Conservation (phyloP, 2,113 vertebrate species). For the Turnix velox region DNA sequence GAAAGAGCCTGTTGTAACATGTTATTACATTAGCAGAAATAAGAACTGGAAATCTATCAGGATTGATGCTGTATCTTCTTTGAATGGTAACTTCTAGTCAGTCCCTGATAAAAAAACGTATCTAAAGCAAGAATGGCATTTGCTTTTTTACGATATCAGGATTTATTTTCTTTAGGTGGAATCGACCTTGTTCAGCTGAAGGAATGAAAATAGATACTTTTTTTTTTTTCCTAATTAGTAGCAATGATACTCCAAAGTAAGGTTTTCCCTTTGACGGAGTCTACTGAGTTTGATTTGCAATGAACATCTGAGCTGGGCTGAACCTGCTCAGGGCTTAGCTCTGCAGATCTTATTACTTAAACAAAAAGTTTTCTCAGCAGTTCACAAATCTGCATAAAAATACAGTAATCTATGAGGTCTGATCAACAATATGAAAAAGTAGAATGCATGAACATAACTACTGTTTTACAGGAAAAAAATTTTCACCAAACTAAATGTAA, state of each 20-base stretch:
- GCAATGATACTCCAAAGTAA: background rate
- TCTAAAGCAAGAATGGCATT: background rate
- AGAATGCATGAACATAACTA: background rate
- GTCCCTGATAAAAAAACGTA: background rate
- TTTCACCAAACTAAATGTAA: background rate
- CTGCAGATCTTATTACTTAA: background rate
- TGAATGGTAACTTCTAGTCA: background rate
- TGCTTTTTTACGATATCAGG: background rate
- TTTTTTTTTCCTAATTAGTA: background rate
- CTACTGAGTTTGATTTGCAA: background rate
- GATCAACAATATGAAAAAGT: background rate
- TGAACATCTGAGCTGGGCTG: background rate
- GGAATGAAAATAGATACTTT: background rate
- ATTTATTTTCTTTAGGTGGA: background rate
- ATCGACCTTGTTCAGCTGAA: background rate
- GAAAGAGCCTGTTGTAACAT: background rate
- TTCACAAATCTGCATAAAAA: background rate
- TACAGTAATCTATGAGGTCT: background rate
- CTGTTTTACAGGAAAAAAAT: background rate
- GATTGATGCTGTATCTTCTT: background rate
- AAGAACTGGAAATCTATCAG: background rate
- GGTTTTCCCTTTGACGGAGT: background rate
- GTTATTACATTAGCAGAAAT: background rate
- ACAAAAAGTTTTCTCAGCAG: background rate
- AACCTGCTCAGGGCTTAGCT: background rate